These are phyloP conservation scores for Saturnia pavonia DNA, from an alignment of 2,888 invertebrate species.

Conservation along the genomic window DNA sequence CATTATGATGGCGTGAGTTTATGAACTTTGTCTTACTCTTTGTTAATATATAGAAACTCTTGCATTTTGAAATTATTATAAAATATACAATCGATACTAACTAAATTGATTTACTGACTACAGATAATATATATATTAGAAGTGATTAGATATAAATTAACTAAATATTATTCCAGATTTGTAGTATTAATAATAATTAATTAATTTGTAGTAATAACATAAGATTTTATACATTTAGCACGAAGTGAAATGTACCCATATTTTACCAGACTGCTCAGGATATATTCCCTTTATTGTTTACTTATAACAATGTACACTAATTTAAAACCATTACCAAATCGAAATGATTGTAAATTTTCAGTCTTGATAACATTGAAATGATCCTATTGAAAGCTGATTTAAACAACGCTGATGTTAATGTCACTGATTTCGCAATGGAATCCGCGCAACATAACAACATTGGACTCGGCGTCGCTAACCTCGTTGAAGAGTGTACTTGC, in stretches of 20 bases:
- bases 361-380: slow-evolving; percentile 90
- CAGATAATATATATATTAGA: too few relatives aligned
- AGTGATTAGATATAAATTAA: too few relatives aligned
- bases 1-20: slow-evolving; percentile 93
- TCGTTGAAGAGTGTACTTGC: slow-evolving; percentile 95
- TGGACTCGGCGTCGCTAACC: slow-evolving; percentile 89
- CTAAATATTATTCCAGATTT: too few relatives aligned
- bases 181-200: too few relatives aligned
- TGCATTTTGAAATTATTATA: too few relatives aligned
- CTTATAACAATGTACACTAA: not conserved
- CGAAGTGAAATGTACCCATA: too few relatives aligned
- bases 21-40: slow-evolving; percentile 11
- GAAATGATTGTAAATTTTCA: slow-evolving; percentile 29
- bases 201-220: too few relatives aligned
- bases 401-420: slow-evolving; percentile 85
- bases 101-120: too few relatives aligned
- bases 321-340: not conserved
- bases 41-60: too few relatives aligned
- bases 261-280: too few relatives aligned
- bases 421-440: slow-evolving; percentile 89
- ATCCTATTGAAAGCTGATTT: slow-evolving; percentile 89
- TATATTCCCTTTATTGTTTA: not conserved
- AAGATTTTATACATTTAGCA: too few relatives aligned
- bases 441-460: slow-evolving; percentile 88
- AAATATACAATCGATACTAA: too few relatives aligned